Evolutionary conservation across 2,888 invertebrate genomes (phyloP).

Genomic region (Eustalomyia histrio): DNA sequence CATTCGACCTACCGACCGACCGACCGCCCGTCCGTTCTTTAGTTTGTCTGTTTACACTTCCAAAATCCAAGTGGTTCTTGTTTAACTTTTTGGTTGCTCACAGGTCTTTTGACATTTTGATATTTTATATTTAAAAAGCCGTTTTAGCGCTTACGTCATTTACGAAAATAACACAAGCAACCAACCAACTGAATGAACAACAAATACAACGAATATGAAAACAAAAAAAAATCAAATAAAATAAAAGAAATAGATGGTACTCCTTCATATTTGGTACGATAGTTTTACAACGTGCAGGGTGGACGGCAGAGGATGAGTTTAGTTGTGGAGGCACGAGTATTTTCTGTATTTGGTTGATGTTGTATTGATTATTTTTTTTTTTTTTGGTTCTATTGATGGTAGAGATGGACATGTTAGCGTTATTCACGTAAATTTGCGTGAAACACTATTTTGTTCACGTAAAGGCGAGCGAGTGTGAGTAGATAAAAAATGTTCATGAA

Average conservation of each 20-base stretch:
- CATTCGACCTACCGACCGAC: neutral
- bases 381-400: no score
- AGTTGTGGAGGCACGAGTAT: constrained; percentile 48
- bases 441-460: no score
- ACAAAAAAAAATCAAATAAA: constrained; percentile 15
- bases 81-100: constrained; percentile 41
- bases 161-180: constrained; percentile 66
- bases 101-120: constrained; percentile 63
- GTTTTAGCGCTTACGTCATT: constrained; percentile 69
- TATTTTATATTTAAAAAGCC: constrained; percentile 65
- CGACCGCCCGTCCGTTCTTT: constrained; percentile 3
- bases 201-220: constrained; percentile 40
- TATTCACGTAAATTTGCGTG: no score
- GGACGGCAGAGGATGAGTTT: neutral
- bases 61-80: constrained; percentile 40
- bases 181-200: constrained; percentile 43
- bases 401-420: no score
- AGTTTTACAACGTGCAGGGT: neutral
- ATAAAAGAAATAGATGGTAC: constrained; percentile 28
- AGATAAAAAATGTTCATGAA: no score
- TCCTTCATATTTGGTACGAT: neutral
- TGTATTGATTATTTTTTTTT: constrained; percentile 22
- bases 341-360: constrained; percentile 36
- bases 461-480: no score
- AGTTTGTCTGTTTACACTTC: constrained; percentile 19